Evolutionary conservation across 2,888 invertebrate genomes (phyloP), one percentile per base, ranked within the genome.

Genomic region (Leptinotarsa peninsularis): DNA sequence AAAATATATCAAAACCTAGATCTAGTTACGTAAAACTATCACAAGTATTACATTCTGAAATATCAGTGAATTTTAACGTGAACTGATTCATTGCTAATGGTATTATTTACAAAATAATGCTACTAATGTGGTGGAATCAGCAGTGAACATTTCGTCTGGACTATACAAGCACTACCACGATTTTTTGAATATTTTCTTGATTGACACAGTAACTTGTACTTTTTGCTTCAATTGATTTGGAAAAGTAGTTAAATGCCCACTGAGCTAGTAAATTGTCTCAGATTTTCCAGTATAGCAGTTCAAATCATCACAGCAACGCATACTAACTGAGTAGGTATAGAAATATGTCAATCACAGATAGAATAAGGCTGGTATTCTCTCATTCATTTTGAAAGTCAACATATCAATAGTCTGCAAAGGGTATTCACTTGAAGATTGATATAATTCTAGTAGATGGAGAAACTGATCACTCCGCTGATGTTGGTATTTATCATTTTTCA

Each of bases 311-410:
- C 15, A 13, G 7, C 43, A 5, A 27, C 43, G n/a, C 15, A 60
- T 21, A 60, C 10, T 54, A 18, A 54, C 18, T 18, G 10, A 18
- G 54, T 54, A 54, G 54, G 54, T 54, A 18, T 54, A 27, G 15
- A 43, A 43, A 43, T 4, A 33, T 68, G 17, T 68, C 56, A 71
- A 70, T 49, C 52, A 71, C 17, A 71, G 43, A 43, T 15, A 71
- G 71, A 71, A 71, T 71, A 71, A 56, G 71, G 71, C 71, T 71
- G 71, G 71, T 71, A 71, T 71, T 71, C 71, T 71, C 43, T 23
- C 33, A 69, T 58, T 71, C 17, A 49, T 18, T 50, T 10, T 49
- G 17, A 63, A n/a, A 33, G n/a, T 33, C 43, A 63, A 63, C 63
- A 63, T 63, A 63, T 63, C 63, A 63, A 33, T 63, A n/a, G 43